Evolutionary conservation across 2,888 invertebrate species (phyloP).

Genomic region (Tipula helvola): DNA sequence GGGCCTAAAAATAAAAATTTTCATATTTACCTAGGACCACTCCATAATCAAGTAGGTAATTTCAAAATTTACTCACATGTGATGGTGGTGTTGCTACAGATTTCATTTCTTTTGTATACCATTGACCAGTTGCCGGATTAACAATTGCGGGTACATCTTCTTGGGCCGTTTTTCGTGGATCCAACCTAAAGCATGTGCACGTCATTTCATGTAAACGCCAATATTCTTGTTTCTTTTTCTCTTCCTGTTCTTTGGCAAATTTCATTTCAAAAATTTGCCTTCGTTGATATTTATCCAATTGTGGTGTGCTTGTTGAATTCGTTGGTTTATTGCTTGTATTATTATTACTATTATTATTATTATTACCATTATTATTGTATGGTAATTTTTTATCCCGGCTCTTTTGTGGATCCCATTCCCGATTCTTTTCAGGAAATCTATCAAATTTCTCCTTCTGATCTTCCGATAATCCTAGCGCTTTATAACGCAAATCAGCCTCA

Average conservation of each 20-base stretch:
- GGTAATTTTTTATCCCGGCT: neutral
- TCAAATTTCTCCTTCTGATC: slow-evolving; percentile 21
- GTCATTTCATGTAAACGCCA: slow-evolving; percentile 30
- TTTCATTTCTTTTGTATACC: slow-evolving; percentile 28
- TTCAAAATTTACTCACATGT: slow-evolving; percentile 20
- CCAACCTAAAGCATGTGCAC: slow-evolving; percentile 32
- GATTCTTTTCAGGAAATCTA: neutral
- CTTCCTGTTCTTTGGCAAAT: slow-evolving; percentile 33
- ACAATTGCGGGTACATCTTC: slow-evolving; percentile 30
- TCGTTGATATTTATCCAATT: slow-evolving; percentile 25
- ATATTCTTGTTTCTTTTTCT: slow-evolving; percentile 30
- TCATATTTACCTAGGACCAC: neutral
- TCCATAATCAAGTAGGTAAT: neutral
- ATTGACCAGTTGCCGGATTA: slow-evolving; percentile 31
- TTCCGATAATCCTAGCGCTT: slow-evolving; percentile 21
- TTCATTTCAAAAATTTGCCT: slow-evolving; percentile 32
- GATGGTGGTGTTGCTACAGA: slow-evolving; percentile 29
- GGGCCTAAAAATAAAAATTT: slow-evolving; percentile 16
- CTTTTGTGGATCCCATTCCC: neutral
- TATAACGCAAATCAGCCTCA: slow-evolving; percentile 58
- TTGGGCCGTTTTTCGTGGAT: slow-evolving; percentile 26
- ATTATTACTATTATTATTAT: neutral
- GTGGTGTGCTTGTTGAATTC: neutral
- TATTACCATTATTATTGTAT: neutral
- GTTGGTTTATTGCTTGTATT: neutral